Evolutionary conservation across 1,140 invertebrate species (phyloP).

Genomic region (Pararge aegeria): DNA sequence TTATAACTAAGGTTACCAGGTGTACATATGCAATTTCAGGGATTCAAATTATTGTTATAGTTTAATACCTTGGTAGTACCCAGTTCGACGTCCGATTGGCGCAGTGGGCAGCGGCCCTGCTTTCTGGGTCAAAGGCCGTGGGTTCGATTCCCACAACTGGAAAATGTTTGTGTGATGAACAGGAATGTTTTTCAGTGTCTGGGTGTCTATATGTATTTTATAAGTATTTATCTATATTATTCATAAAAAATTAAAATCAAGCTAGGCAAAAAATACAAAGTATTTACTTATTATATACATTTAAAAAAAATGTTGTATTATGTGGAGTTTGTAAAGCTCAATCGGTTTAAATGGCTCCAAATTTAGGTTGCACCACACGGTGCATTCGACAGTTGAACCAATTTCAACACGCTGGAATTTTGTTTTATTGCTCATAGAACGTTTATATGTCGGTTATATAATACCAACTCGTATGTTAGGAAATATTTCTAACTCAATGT

Average conservation of each 20-base stretch:
- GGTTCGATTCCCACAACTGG: no score
- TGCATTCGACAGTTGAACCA: constrained; percentile 18
- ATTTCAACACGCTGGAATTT: constrained; percentile 24
- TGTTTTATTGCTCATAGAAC: constrained; percentile 11
- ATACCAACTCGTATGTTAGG: not conserved
- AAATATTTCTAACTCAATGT: not conserved
- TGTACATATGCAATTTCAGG: not conserved
- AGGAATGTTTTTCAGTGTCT: no score
- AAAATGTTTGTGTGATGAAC: no score
- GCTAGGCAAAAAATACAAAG: no score
- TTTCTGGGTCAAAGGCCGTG: no score
- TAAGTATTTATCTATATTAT: no score
- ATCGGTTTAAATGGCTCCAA: constrained; percentile 17
- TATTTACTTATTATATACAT: no score
- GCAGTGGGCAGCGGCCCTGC: no score
- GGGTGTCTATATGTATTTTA: no score
- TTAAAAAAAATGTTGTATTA: not conserved
- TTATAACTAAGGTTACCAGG: not conserved
- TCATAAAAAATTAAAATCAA: no score
- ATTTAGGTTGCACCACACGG: constrained; percentile 21
- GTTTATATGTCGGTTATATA: constrained; percentile 16
- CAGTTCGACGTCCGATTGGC: no score
- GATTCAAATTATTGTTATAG: not conserved
- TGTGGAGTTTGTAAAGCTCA: constrained; percentile 10
- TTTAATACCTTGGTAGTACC: no score